A percentile compares a stretch with the other conserved stretches of the same genome.
Conservation (phyloP, 2,888 invertebrate genomes). For the Sesia bembeciformis region DNA sequence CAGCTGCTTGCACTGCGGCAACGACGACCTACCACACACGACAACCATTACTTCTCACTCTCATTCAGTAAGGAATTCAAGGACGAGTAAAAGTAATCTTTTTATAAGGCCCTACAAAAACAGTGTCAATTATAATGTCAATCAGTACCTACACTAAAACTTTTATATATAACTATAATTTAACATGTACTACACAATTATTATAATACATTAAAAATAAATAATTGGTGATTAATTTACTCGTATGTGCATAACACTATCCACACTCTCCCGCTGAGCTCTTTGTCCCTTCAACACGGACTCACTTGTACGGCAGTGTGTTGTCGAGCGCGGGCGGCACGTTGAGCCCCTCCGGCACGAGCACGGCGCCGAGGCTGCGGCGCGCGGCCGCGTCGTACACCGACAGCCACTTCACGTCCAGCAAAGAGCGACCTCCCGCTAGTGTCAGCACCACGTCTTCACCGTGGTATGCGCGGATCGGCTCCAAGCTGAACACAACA, state of each 20-base stretch:
- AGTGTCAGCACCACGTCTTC: conserved; percentile 83
- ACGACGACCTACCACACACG: conserved; percentile 65
- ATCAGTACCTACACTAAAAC: background rate
- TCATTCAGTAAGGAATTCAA: too few relatives aligned
- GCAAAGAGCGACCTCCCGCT: conserved; percentile 87
- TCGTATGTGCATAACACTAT: background rate
- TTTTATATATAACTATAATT: too few relatives aligned
- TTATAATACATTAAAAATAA: too few relatives aligned
- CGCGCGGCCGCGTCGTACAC: conserved; percentile 80
- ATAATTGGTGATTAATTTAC: too few relatives aligned
- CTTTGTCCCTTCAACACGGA: background rate
- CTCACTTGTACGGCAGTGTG: conserved; percentile 29
- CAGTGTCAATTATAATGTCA: too few relatives aligned
- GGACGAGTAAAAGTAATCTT: too few relatives aligned
- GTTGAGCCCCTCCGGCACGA: conserved; percentile 84
- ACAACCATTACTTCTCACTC: background rate
- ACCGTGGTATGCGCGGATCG: conserved; percentile 80
- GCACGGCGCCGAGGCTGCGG: conserved; percentile 51
- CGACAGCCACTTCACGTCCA: conserved; percentile 88
- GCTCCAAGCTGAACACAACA: conserved; percentile 79
- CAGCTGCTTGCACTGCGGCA: conserved; percentile 90
- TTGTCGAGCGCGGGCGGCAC: conserved; percentile 85
- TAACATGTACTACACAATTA: too few relatives aligned
- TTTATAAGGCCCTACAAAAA: too few relatives aligned
- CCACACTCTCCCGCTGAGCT: too few relatives aligned